phyloP scores from a whole-genome alignment of 2,797 vertebrate genomes.

The Gephyroberyx darwinii region DNA sequence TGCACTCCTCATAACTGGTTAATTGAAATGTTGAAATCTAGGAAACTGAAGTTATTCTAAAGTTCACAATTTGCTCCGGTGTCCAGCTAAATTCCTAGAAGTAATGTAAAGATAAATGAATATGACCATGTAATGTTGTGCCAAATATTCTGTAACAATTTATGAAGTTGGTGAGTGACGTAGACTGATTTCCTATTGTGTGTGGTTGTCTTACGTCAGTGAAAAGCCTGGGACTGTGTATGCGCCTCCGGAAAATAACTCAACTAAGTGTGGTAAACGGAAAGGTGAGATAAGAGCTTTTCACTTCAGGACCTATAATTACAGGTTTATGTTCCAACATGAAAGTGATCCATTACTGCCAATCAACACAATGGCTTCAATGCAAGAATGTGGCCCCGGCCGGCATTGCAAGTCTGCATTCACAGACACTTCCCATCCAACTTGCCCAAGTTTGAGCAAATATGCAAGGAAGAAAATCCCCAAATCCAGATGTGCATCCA shows the following conservation, averaged over 20 bases:
- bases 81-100: background rate
- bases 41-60: no score
- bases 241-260: conserved; percentile 8
- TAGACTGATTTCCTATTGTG: background rate
- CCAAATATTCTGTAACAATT: background rate
- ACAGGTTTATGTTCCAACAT: no score
- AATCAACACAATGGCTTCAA: no score
- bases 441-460: no score
- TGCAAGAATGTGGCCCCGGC: no score
- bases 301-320: background rate
- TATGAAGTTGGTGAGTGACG: background rate
- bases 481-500: no score
- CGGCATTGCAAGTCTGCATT: no score
- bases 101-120: background rate
- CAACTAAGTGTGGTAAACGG: conserved; percentile 35
- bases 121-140: background rate
- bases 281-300: conserved; percentile 40
- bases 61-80: background rate
- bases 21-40: no score
- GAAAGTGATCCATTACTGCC: no score
- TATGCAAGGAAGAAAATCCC: no score
- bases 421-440: no score
- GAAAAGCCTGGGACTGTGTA: conserved; percentile 33
- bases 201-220: conserved; percentile 49
- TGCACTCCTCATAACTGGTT: no score